Conservation (phyloP, 2,797 vertebrate genomes). For the Hapalemur alaotrensis region DNA sequence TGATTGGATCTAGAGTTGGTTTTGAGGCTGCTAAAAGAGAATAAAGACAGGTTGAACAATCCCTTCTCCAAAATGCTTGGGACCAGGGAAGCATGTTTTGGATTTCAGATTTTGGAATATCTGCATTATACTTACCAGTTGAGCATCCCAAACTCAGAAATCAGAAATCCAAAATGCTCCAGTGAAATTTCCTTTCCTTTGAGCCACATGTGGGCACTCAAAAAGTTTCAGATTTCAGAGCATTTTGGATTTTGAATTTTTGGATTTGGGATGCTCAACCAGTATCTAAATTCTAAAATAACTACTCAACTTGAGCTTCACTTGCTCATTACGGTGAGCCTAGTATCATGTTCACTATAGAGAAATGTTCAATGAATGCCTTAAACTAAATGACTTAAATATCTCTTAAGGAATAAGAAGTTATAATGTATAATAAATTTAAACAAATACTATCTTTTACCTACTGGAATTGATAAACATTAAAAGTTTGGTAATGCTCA, state of each 20-base stretch:
- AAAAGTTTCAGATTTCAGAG: neutral
- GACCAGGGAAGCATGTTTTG: neutral
- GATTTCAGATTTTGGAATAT: neutral
- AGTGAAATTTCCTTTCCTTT: neutral
- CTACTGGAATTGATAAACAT: neutral
- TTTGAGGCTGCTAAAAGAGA: slow-evolving; percentile 86
- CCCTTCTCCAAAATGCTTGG: neutral
- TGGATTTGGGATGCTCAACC: neutral
- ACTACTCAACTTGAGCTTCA: neutral
- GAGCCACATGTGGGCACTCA: too few species aligned
- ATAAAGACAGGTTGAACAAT: neutral
- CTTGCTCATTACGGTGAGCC: neutral
- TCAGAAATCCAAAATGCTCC: neutral
- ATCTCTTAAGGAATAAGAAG: neutral
- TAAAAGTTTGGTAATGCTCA: neutral
- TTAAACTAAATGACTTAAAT: neutral
- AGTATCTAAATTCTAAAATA: neutral
- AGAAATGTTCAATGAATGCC: neutral
- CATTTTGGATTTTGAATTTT: neutral
- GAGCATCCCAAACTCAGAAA: neutral
- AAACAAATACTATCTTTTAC: neutral
- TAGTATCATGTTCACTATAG: neutral
- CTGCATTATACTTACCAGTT: neutral
- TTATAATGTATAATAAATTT: neutral
- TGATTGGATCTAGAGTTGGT: slow-evolving; percentile 91